Evolutionary conservation across 2,888 invertebrate species (phyloP).

Genomic region (Eristalis pertinax): DNA sequence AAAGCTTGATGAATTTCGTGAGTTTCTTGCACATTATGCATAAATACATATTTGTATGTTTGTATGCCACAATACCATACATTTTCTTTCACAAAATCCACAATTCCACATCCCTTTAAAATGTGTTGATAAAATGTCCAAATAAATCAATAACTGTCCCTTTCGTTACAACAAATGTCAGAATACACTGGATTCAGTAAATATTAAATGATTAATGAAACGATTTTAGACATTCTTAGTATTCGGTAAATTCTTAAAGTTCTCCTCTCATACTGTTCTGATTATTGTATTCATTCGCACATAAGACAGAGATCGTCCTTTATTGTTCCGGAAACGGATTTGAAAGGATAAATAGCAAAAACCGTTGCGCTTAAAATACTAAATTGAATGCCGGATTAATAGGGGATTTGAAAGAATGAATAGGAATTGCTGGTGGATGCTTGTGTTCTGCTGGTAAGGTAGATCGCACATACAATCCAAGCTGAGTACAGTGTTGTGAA

Average conservation of each 20-base stretch:
- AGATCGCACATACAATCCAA: not conserved
- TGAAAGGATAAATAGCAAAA: constrained; percentile 69
- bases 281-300: constrained; percentile 20
- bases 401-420: constrained; percentile 67
- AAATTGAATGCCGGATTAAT: constrained; percentile 71
- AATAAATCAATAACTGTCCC: not conserved
- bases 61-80: too few relatives aligned
- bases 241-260: constrained; percentile 66
- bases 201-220: not conserved
- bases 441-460: not conserved
- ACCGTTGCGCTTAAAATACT: constrained; percentile 72
- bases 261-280: constrained; percentile 7
- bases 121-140: not conserved
- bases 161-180: not conserved
- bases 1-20: too few relatives aligned
- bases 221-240: constrained; percentile 56
- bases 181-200: not conserved
- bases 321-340: constrained; percentile 52
- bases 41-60: too few relatives aligned
- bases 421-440: not conserved
- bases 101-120: too few relatives aligned
- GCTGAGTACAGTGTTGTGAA: not conserved
- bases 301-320: not conserved
- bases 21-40: too few relatives aligned
- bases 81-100: not conserved